Percentiles rank a stretch among this genome's conserved stretches.
Conservation (phyloP, 2,888 invertebrate species). For the Andrena marginata region DNA sequence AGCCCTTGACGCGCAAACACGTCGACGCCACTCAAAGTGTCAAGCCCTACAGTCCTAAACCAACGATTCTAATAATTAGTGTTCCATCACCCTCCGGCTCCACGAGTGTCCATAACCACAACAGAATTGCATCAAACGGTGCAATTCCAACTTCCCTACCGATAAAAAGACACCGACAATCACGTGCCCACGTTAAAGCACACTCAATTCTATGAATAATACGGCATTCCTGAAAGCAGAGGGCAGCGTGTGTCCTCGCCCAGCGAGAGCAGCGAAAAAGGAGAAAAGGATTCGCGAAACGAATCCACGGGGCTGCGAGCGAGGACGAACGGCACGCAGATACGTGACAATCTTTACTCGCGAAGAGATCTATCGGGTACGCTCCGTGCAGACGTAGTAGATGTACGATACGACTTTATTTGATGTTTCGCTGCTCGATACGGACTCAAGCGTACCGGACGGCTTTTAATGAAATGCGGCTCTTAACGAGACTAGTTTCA, state of each 20-base stretch:
- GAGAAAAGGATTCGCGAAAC: not conserved
- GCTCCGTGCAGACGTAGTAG: slow-evolving; percentile 1
- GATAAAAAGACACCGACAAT: not conserved
- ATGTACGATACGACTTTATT: slow-evolving; percentile 40
- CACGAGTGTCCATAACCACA: slow-evolving; percentile 12
- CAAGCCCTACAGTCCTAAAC: no score
- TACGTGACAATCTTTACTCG: slow-evolving; percentile 40
- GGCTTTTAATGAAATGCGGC: slow-evolving; percentile 49
- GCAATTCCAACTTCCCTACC: slow-evolving; percentile 1
- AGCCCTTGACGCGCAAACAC: no score
- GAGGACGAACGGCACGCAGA: slow-evolving; percentile 27
- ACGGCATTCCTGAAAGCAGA: slow-evolving; percentile 4
- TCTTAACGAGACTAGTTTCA: slow-evolving; percentile 45
- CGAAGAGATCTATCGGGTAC: slow-evolving; percentile 10
- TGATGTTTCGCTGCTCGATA: slow-evolving; percentile 31
- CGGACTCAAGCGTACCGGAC: slow-evolving; percentile 11
- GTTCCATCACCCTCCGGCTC: no score
- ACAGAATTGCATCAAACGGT: slow-evolving; percentile 1
- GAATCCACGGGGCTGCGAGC: not conserved
- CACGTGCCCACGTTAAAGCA: slow-evolving; percentile 15
- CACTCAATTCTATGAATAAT: slow-evolving; percentile 40
- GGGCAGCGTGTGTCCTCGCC: not conserved
- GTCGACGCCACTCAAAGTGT: no score
- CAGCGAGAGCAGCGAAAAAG: not conserved
- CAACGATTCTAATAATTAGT: no score